A percentile compares a stretch with the other conserved stretches of the same genome.
Conservation (phyloP, 2,113 vertebrate genomes). For the Archilochus colubris region DNA sequence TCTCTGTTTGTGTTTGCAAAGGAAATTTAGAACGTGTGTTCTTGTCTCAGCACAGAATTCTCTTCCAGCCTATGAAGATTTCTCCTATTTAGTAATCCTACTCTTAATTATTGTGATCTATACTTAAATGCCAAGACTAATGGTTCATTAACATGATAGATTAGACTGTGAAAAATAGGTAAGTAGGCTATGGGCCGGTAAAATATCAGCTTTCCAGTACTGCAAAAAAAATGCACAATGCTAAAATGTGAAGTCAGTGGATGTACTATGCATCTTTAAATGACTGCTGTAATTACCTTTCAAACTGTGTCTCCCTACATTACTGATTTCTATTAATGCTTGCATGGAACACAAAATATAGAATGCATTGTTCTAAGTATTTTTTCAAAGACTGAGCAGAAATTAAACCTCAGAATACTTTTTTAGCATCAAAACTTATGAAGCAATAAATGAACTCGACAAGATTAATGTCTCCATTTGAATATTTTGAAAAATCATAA, state of each 20-base stretch:
- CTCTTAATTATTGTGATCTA: not conserved
- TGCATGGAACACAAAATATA: conserved; percentile 8
- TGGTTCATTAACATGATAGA: conserved; percentile 9
- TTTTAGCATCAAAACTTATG: not conserved
- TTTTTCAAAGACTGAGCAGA: not conserved
- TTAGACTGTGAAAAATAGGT: not conserved
- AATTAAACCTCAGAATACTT: not conserved
- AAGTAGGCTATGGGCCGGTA: conserved; percentile 11
- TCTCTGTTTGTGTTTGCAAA: not conserved
- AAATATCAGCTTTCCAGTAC: not conserved
- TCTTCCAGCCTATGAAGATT: not conserved
- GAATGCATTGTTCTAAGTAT: not conserved
- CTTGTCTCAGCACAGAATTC: not conserved
- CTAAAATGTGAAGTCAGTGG: not conserved
- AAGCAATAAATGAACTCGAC: not conserved
- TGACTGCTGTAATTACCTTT: conserved; percentile 37
- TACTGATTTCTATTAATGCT: conserved; percentile 25
- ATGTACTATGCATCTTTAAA: not conserved
- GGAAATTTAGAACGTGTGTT: not conserved
- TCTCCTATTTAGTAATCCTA: not conserved
- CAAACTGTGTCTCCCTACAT: not conserved
- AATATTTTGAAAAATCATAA: conserved; percentile 5
- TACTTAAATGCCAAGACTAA: conserved; percentile 32
- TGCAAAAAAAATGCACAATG: not conserved
- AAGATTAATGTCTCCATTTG: conserved; percentile 21